Evolutionary conservation across 1,140 invertebrate species (phyloP), one percentile per base, ranked within the genome.

Genomic region (Apis cerana): DNA sequence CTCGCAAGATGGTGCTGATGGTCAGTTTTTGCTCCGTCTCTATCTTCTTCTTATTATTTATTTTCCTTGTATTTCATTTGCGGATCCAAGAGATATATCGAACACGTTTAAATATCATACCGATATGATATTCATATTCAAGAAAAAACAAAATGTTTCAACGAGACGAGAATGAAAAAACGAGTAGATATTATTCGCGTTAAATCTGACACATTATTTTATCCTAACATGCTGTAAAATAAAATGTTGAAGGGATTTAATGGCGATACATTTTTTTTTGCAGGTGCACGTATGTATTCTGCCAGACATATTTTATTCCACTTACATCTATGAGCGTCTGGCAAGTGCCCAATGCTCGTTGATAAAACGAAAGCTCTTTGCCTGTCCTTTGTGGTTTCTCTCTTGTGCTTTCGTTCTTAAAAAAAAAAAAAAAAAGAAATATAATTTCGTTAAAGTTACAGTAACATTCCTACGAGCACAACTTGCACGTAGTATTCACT

Each of bases 381-480:
- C 58, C 9, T 43, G 43, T n/a, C 13, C 48, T 50, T 71, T 17
- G 15, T n/a, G n/a, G 19, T 11, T 21, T 21, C 8, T 54, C 21
- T 68, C 50, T 13, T 59, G 19, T 33, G 33, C 13, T 33, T 54
- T 48, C 12, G 19, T 12, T 50, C 8, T 62, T 54, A 19, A 27
- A 69, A 33, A 33, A 33, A 7, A 7, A 43, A 43, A 43, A 43
- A 43, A 43, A 43, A 43, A 43, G 4, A 43, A 43, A 43, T 43
- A 43, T 75, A 81, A 65, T 81, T 81, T 58, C 12, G 61, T 56
- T 50, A 10, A 27, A 58, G 5, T 33, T 13, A 21, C 27, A 54
- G 13, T 54, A 9, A 58, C n/a, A n/a, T 65, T 50, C 67, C 13
- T 19, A 21, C 27, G 50, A 74, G 21, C 33, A 43, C 33, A 17